Base-by-base conservation (phyloP, 2,113 vertebrate species). In the Orientallactaga bullata region DNA sequence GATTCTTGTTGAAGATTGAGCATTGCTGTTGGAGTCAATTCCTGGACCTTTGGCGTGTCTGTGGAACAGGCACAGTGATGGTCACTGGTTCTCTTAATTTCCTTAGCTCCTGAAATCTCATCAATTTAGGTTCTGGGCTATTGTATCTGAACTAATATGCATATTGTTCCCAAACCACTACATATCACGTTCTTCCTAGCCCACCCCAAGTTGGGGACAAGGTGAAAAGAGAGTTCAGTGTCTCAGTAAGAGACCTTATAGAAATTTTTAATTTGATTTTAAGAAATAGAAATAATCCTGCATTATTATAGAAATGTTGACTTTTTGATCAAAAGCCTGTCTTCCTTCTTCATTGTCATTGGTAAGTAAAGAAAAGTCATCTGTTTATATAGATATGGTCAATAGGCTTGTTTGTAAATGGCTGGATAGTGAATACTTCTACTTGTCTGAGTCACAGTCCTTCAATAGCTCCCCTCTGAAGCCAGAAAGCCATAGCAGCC, bases 361-460 rank as follows among this genome's bases (percentile, higher is more conserved):
- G 28, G 18, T 68, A 89, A 87, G 69, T 58, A 88, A 83, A 71
- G 74, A 94, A 68, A 68, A 83, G 76, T 83, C 18, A 68, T 37
- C 12, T 69, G 18, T 68, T 85, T 92, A 55, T 51, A 0, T 76
- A 47, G 37, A 77, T 13, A 74, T 20, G 55, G 26, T 83, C 61
- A 58, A 18, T 21, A 89, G 65, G 26, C n/a, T 42, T 42, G 66
- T 87, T 74, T 69, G n/a, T 74, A 81, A 87, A 69, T 42, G 79
- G 17, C 37, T 81, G 23, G 28, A 30, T n/a, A 16, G 66, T 47
- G 80, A 92, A 77, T 92, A 78, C 61, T 79, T 90, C 77, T 82
- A 80, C 12, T 24, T 85, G 85, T 73, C 24, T 82, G 51, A 71
- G 9, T 90, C 37, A 69, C 32, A 35, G 65, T 91, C 88, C 93